Base-by-base conservation (phyloP, 2,797 vertebrate genomes). In the Coilia nasus region DNA sequence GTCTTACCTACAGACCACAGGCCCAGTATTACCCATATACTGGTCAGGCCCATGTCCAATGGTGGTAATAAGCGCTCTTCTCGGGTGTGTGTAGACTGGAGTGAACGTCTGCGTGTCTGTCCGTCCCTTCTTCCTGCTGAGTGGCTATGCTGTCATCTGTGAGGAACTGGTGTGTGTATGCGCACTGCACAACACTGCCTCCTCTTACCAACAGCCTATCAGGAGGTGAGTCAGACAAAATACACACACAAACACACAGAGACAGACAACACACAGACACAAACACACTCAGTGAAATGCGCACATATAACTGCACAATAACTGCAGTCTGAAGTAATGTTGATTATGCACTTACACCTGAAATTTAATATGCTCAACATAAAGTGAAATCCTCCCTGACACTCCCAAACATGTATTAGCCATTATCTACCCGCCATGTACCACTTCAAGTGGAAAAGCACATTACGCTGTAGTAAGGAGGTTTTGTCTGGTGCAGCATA, bases 1-100 rank as follows among this genome's bases (percentile, higher is more conserved):
- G 6, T 83, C 92, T 88, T 92, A 95, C 95, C 94, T 89, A 81
- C 85, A 2, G 88, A 90, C 90, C 91, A 92, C n/a, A 90, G 23
- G 0, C 86, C 84, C 57, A 88, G 6, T 41, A 81, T 62, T 23
- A 64, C 44, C 83, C 84, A 86, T 15, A 87, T 11, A 19, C 57
- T 41, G 62, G 46, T 44, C 81, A 86, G 82, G 83, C 85, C 86
- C 88, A 90, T 90, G 82, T 31, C 87, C 47, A 50, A 80, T n/a
- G 17, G 47, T 62, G 64, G 15, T 64, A 35, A 47, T 31, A 21
- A 44, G 7, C 6, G 17, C 17, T 78, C 71, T 62, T 80, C 44
- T 47, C 19, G 6, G 19, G 60, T 3, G 3, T 17, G 80, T 84
- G 67, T 84, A 64, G 80, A 57, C 62, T 41, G 75, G 84, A 78